Evolutionary conservation across 2,888 invertebrate genomes (phyloP), one percentile per base, ranked within the genome.

Genomic region (Ramazzottius varieornatus): DNA sequence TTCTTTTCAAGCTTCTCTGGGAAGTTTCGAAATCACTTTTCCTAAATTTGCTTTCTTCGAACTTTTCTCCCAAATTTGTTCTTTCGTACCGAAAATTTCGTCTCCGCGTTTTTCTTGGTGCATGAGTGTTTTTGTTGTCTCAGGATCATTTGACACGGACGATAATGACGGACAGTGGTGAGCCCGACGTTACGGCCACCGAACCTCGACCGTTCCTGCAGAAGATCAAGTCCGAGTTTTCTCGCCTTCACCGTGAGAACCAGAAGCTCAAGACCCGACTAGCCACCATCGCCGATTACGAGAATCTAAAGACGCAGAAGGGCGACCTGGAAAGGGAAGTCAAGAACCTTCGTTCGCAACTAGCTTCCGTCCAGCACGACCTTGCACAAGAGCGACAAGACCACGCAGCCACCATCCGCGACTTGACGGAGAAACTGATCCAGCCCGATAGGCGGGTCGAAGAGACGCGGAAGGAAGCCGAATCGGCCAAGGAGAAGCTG

Each of bases 261-360:
- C 54, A 54, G 54, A 54, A 54, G 54, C 54, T 54, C 54, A 54
- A 54, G 29, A 29, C 54, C n/a, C n/a, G n/a, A 4, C n/a, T 29
- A 4, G 29, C 54, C 54, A 29, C 54, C 54, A 16, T 24, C 29
- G 20, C 54, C 54, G 54, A 54, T 24, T 54, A 54, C 29, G 54
- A 54, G n/a, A 29, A 8, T 4, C 54, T 54, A 4, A 54, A 54
- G 29, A n/a, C 54, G 16, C 54, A 29, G 4, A 16, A 24, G n/a
- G n/a, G 4, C 29, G 54, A 54, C 54, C 4, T 24, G n/a, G 54
- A 54, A 4, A 13, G n/a, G 16, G 54, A 54, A 24, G 54, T 29
- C 4, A 29, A 16, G n/a, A 16, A n/a, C 20, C 54, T 54, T 24
- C 54, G 54, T 24, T 4, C 16, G n/a, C 54, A 54, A 29, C 20